Evolutionary conservation across 1,140 invertebrate genomes (phyloP).

Genomic region (Heliconius hewitsoni): DNA sequence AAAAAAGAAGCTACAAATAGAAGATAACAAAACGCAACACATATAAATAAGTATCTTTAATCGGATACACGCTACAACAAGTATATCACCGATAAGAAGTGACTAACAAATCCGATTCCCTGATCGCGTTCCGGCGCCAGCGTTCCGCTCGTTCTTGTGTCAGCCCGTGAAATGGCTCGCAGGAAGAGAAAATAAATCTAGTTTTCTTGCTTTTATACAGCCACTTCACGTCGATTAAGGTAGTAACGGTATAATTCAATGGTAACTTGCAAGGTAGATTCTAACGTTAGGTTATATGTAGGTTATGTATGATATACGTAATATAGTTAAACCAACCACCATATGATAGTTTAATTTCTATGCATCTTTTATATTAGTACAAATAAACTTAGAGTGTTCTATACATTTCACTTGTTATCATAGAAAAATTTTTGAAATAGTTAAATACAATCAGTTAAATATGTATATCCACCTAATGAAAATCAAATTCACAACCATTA

Average conservation of each 20-base stretch:
- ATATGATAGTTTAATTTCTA: not conserved
- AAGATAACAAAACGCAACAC: not conserved
- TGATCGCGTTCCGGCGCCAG: conserved; percentile 66
- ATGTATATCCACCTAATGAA: too few relatives aligned
- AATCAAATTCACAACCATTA: too few relatives aligned
- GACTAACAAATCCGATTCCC: conserved; percentile 58
- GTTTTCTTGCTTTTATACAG: conserved; percentile 38
- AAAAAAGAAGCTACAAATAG: not conserved
- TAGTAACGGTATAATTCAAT: conserved; percentile 33
- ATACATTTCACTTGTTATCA: too few relatives aligned
- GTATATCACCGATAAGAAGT: conserved; percentile 60
- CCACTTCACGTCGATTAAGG: conserved; percentile 32
- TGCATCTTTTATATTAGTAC: not conserved
- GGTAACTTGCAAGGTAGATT: conserved; percentile 20
- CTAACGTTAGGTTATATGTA: not conserved
- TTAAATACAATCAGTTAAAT: too few relatives aligned
- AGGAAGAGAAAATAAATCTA: conserved; percentile 41
- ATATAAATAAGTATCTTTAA: conserved; percentile 36
- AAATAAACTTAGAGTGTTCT: too few relatives aligned
- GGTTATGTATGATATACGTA: not conserved
- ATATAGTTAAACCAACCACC: not conserved
- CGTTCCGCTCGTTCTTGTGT: conserved; percentile 52
- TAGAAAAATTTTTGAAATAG: too few relatives aligned
- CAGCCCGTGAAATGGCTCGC: conserved; percentile 38
- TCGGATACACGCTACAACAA: conserved; percentile 49